Base-by-base conservation (phyloP, 37 sponge, comb jelly and placozoan species). In the Lycopodina hypogea region DNA sequence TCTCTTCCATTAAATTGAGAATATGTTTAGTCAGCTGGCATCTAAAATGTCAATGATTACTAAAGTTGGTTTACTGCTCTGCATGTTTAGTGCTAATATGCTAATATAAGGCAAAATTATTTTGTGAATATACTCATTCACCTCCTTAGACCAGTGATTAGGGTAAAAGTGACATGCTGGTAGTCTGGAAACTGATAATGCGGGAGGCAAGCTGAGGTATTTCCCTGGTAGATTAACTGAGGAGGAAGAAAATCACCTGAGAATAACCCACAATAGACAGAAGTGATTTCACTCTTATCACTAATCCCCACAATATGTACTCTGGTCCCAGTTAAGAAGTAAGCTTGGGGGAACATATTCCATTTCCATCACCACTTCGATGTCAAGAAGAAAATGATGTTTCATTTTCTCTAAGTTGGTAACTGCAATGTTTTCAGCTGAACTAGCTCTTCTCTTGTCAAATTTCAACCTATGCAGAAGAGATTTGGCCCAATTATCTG, bases 171-270 rank as follows among this genome's bases (percentile, higher is more conserved):
- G 3, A 65, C 30, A 30, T 65, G 32, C 66, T 34, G 30, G 11
- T 65, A 2, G 30, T 32, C 26, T 34, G 66, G 66, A 33, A 65
- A 65, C 9, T 65, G 17, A 12, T 32, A 17, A 34, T 24, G 18
- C 9, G 66, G 66, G 30, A 34, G 66, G 35, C 35, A 65, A 17
- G 26, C 28, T 29, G 26, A 30, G 18, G 66, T 65, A 8, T 65
- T 65, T 1, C 66, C 66, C 30, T 65, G 26, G 7, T 65, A 32
- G 30, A 32, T 30, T 33, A 19, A 65, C 35, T 65, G 66, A 30
- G 66, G 66, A 65, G 66, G 35, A 19, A 65, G 66, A 65, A 65
- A 65, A 32, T 65, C 66, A 30, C 66, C 66, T 33, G 35, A 28
- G 12, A 65, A 9, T 24, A 34, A 32, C 26, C 30, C 66, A 65